Evolutionary conservation across 1,140 invertebrate genomes (phyloP), one percentile per base, ranked within the genome.

Genomic region (Pseudomyrmex cubaensis): DNA sequence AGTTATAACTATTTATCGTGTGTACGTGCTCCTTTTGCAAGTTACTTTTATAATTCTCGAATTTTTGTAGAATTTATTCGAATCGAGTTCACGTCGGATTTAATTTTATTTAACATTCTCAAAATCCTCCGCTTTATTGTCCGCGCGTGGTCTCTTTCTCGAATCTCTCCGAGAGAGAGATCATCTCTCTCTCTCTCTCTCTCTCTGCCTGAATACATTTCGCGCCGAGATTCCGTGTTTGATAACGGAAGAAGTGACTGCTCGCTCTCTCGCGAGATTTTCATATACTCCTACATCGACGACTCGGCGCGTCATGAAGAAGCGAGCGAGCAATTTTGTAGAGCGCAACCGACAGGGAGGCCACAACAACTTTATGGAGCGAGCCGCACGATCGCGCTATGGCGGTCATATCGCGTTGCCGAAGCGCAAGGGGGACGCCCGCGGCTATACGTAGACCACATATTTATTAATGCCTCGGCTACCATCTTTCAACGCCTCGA

Each of bases 291-390:
- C 59, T 61, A 74, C 70, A 56, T 74, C 59, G 25, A 35, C 35
- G 5, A 7, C 35, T 15, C 35, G 62, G 15, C 7, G n/a, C 15
- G 22, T 35, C 66, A 52, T 22, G 13, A 20, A 22, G 50, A 57
- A 57, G n/a, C 59, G 69, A 67, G 57, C 46, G 50, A 57, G 73
- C 77, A 78, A 69, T 63, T 88, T 82, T 88, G 87, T 85, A 83
- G 72, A 88, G 66, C 87, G 61, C 82, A 78, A 83, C 82, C 73
- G 62, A 64, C 73, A 61, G 73, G 61, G 82, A 83, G 22, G 82
- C 35, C 35, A 35, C 35, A 35, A 35, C 52, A 74, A 80, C 59
- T 87, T 84, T 87, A 84, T 84, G 67, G 67, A 70, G 67, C 67
- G 69, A n/a, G 35, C 54, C 50, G 35, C 66, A 13, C 50, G 54